These are phyloP conservation scores for Geococcyx californianus DNA, from an alignment of 2,113 vertebrate species.

Conservation along the genomic window DNA sequence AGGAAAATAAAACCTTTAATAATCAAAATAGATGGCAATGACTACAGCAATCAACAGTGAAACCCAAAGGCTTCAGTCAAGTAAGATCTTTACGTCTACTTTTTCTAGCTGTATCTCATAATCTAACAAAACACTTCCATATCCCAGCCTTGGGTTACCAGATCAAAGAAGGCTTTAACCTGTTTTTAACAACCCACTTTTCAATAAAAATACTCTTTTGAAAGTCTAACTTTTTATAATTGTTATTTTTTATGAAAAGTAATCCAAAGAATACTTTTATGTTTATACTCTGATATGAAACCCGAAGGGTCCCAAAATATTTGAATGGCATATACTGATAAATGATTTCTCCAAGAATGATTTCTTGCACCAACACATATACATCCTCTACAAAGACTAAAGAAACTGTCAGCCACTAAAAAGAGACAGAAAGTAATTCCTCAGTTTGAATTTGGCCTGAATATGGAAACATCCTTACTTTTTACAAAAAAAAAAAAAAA, in stretches of 20 bases:
- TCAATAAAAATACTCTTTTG: not conserved
- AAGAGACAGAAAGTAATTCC: not conserved
- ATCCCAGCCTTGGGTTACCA: not conserved
- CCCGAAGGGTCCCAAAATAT: not conserved
- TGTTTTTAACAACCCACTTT: not conserved
- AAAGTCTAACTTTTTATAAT: not conserved
- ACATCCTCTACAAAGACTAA: not conserved
- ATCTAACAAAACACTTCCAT: not conserved
- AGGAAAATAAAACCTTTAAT: not conserved
- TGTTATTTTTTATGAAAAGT: not conserved
- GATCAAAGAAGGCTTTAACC: not conserved
- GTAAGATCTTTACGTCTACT: not conserved
- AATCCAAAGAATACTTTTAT: not conserved
- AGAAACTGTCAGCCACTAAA: not conserved
- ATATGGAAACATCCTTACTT: not conserved
- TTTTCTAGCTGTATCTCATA: not conserved
- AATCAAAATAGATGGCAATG: not conserved
- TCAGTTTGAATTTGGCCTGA: not conserved
- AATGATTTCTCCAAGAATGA: not conserved
- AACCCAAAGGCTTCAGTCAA: not conserved
- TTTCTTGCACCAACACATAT: not conserved
- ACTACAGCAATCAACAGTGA: not conserved
- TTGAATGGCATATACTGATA: not conserved
- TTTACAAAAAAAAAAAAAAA: not conserved
- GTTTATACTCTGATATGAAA: not conserved